These are phyloP conservation scores for Cephus nigrinus DNA, from an alignment of 2,888 invertebrate genomes.

Conservation along the genomic window DNA sequence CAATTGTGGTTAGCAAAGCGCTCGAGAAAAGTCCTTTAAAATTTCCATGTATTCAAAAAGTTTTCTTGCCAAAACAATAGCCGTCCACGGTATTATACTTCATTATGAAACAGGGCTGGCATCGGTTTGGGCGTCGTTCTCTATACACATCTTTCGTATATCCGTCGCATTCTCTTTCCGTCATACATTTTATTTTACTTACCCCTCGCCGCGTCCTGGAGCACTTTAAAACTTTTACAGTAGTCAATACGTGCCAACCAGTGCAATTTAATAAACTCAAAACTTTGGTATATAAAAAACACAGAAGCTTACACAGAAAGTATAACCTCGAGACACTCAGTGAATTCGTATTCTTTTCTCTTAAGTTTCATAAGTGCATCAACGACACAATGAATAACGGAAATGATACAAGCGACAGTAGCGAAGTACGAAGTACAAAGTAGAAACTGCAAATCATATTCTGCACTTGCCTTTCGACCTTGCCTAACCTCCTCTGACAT, in stretches of 20 bases:
- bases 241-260: neutral
- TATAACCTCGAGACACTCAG: neutral
- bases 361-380: neutral
- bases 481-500: neutral
- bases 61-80: conserved; percentile 33
- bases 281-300: neutral
- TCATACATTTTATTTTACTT: neutral
- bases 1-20: neutral
- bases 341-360: neutral
- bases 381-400: neutral
- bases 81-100: conserved; percentile 27
- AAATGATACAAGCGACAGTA: neutral
- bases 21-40: conserved; percentile 18
- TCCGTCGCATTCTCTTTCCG: neutral
- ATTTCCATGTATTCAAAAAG: conserved; percentile 33
- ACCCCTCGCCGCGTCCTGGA: neutral
- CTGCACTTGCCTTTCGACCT: neutral
- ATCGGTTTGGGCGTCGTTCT: conserved; percentile 14
- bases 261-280: neutral
- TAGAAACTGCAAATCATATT: neutral
- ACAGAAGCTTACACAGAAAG: neutral
- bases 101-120: conserved; percentile 33
- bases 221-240: neutral
- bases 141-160: neutral
- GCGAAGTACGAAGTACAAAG: neutral